Evolutionary conservation across 1,140 invertebrate genomes (phyloP).

Genomic region (Drosophila repletoides): DNA sequence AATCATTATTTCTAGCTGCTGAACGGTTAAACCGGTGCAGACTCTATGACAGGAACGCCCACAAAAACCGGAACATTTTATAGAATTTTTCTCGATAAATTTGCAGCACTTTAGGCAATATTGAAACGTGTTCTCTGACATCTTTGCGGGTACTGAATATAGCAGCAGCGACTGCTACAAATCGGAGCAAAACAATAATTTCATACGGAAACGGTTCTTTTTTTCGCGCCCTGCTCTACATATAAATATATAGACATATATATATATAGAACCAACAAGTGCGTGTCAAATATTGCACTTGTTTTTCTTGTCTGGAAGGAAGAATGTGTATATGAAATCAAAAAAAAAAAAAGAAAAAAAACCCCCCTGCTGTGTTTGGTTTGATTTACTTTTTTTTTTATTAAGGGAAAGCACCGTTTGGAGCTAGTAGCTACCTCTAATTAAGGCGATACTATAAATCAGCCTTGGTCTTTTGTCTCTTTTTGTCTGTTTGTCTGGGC

Average conservation of each 20-base stretch:
- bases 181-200: conserved; percentile 15
- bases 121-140: conserved; percentile 41
- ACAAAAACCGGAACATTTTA: conserved; percentile 36
- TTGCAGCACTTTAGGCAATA: conserved; percentile 44
- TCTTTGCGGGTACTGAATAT: conserved; percentile 30
- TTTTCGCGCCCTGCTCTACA: conserved; percentile 15
- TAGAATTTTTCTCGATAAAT: not conserved
- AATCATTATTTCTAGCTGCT: conserved; percentile 24
- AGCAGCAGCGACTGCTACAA: conserved; percentile 30
- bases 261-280: conserved; percentile 2
- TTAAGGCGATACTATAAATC: no score
- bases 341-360: conserved; percentile 3
- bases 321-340: no score
- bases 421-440: no score
- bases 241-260: conserved; percentile 1
- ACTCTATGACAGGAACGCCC: conserved; percentile 13
- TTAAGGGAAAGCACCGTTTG: no score
- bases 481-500: no score
- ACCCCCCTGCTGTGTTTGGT: not conserved
- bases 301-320: conserved; percentile 2
- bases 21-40: conserved; percentile 21
- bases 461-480: no score
- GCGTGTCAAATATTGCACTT: conserved; percentile 11
- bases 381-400: no score
- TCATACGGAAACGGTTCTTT: conserved; percentile 43